phyloP scores from a whole-genome alignment of 2,113 vertebrate genomes.

The Engraulis encrasicolus region DNA sequence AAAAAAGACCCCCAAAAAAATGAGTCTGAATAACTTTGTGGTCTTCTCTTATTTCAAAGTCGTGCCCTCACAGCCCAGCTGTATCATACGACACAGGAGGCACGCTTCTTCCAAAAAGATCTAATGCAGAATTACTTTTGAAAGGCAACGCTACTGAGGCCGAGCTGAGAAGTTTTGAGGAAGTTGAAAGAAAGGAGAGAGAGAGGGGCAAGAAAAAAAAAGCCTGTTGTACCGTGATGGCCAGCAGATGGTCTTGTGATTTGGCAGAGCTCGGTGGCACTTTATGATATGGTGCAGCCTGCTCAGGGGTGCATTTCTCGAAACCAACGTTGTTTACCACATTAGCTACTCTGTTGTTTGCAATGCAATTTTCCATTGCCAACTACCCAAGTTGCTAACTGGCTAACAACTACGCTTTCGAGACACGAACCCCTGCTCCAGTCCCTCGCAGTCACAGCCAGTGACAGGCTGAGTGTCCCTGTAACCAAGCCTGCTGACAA shows the following conservation, averaged over 20 bases:
- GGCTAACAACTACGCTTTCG: too few species aligned
- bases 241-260: constrained; percentile 12
- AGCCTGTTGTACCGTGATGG: background rate
- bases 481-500: too few species aligned
- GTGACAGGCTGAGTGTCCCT: background rate
- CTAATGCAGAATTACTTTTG: background rate
- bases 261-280: background rate
- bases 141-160: constrained; percentile 15
- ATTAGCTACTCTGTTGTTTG: too few species aligned
- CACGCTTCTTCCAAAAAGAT: constrained; percentile 10
- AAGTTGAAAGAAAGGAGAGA: background rate
- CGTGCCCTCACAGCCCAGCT: constrained; percentile 2
- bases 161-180: constrained; percentile 4
- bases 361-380: too few species aligned
- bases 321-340: too few species aligned
- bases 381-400: too few species aligned
- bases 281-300: background rate
- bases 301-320: too few species aligned
- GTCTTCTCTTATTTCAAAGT: constrained; percentile 17
- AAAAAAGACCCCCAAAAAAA: background rate
- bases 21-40: background rate
- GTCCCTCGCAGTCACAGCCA: background rate
- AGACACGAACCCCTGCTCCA: too few species aligned
- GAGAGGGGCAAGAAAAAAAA: background rate
- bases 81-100: constrained; percentile 3